A percentile compares a stretch with the other conserved stretches of the same genome.
Conservation (phyloP, 2,113 vertebrate genomes). For the Platichthys flesus region DNA sequence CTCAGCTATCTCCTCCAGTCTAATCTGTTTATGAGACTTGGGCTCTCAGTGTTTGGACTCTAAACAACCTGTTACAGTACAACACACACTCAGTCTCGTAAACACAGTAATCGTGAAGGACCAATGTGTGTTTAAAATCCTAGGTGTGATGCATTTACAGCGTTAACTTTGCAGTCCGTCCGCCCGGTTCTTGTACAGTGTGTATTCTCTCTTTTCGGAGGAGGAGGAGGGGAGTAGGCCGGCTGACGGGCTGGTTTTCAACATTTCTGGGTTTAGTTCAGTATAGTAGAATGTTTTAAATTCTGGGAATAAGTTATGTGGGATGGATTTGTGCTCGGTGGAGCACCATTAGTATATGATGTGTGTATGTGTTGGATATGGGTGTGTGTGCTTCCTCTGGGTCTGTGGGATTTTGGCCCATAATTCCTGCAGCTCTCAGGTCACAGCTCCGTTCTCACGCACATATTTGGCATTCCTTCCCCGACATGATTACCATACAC, state of each 20-base stretch:
- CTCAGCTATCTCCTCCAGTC: constrained; percentile 8
- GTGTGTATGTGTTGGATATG: constrained; percentile 79
- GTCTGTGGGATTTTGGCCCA: constrained; percentile 85
- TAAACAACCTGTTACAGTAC: constrained; percentile 75
- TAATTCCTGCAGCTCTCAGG: constrained; percentile 86
- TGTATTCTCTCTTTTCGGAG: constrained; percentile 20
- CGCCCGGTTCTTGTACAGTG: constrained; percentile 49
- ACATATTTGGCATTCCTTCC: constrained; percentile 87
- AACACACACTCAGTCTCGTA: constrained; percentile 46
- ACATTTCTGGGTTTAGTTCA: constrained; percentile 56
- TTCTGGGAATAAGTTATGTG: constrained; percentile 73
- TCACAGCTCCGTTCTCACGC: constrained; percentile 85
- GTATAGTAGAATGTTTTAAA: constrained; percentile 64
- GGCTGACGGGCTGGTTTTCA: constrained; percentile 40
- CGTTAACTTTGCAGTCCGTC: constrained; percentile 6
- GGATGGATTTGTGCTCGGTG: constrained; percentile 72
- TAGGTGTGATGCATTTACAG: constrained; percentile 15
- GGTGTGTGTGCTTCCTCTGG: constrained; percentile 86
- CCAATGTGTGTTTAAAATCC: constrained; percentile 41
- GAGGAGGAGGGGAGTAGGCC: constrained; percentile 37
- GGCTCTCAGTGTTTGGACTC: constrained; percentile 42
- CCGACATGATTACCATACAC: constrained; percentile 84
- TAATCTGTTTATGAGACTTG: constrained; percentile 44
- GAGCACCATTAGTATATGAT: constrained; percentile 78
- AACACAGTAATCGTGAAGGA: constrained; percentile 42